Conservation (phyloP, 2,888 invertebrate genomes). For the Euphydryas editha region DNA sequence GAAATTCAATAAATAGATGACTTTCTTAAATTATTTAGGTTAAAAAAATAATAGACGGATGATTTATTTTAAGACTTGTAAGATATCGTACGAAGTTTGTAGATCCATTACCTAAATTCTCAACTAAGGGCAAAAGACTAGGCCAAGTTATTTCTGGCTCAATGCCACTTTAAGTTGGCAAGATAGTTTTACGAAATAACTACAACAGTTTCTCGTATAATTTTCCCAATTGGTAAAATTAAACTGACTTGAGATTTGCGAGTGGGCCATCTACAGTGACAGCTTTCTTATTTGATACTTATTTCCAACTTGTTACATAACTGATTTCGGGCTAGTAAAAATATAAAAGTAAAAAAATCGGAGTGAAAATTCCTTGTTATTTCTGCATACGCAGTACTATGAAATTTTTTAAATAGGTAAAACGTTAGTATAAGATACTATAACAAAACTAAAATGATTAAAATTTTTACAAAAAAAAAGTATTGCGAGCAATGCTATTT, state of each 20-base stretch:
- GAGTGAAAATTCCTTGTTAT: too few species aligned
- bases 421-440: too few species aligned
- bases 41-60: neutral
- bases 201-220: conserved; percentile 31
- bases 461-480: too few species aligned
- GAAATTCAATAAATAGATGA: too few species aligned
- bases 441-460: too few species aligned
- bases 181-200: conserved; percentile 28
- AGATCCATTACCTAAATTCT: conserved; percentile 25
- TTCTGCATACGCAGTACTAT: too few species aligned
- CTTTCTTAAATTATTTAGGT: neutral
- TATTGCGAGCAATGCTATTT: too few species aligned
- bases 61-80: neutral
- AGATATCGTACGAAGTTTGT: neutral
- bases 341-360: too few species aligned
- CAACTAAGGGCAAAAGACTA: conserved; percentile 18
- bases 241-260: conserved; percentile 22
- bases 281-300: neutral
- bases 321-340: neutral
- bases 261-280: conserved; percentile 4
- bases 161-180: conserved; percentile 33
- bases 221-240: conserved; percentile 25
- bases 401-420: too few species aligned
- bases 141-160: conserved; percentile 31
- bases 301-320: neutral